These are phyloP conservation scores for Bombus superbus DNA, from an alignment of 1,140 invertebrate genomes.

Conservation along the genomic window DNA sequence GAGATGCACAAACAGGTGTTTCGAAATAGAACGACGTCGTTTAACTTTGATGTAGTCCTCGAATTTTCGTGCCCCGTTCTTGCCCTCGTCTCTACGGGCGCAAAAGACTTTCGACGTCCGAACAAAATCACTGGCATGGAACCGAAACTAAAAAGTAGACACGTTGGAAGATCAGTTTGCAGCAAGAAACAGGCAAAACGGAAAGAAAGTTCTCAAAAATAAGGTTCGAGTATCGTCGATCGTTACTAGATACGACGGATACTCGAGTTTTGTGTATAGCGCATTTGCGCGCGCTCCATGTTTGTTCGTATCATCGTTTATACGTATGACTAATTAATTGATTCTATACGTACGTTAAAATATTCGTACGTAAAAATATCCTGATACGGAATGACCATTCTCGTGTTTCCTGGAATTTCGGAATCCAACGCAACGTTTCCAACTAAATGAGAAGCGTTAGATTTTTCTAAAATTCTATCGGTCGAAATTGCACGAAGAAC, in stretches of 20 bases:
- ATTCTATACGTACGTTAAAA: not conserved
- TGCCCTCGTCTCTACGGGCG: not conserved
- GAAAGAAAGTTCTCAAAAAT: too few species aligned
- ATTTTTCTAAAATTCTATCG: not conserved
- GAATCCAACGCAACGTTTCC: too few species aligned
- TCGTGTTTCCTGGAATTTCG: not conserved
- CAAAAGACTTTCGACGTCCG: not conserved
- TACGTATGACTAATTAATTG: not conserved
- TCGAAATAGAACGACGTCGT: not conserved
- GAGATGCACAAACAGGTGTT: not conserved
- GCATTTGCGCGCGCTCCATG: not conserved
- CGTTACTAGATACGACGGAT: too few species aligned
- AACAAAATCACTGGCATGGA: not conserved
- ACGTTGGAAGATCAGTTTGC: not conserved
- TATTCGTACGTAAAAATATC: not conserved
- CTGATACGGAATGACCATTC: not conserved
- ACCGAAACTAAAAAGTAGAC: too few species aligned
- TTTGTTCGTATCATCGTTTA: not conserved
- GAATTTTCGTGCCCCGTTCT: not conserved
- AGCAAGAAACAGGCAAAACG: too few species aligned
- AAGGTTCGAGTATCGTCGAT: too few species aligned
- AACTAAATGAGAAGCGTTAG: not conserved
- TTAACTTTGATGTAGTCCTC: too few species aligned
- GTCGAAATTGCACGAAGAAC: not conserved
- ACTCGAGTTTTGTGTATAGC: not conserved